Evolutionary conservation across 2,113 vertebrate genomes (phyloP), one percentile per base, ranked within the genome.

Genomic region (Coregonus clupeaformis): DNA sequence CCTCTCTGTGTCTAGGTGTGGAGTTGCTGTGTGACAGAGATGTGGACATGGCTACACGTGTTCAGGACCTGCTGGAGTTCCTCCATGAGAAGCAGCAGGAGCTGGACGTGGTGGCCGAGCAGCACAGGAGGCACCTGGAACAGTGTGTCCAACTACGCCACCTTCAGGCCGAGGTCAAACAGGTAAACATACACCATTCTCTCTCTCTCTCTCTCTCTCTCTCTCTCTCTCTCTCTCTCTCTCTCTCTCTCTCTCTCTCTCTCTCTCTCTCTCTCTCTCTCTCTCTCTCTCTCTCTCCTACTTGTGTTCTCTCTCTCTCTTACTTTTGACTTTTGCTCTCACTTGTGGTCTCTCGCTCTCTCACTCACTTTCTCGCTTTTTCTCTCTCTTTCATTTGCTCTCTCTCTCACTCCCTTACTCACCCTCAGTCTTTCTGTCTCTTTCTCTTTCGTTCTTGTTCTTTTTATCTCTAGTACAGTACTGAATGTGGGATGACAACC

Each of bases 31-130:
- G 97, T 0, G 97, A 99, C 83, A 91, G 97, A 62, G 97, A 99
- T 0, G 97, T 99, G 27, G 97, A 99, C 88, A 99, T 99, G 97
- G 96, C 97, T 0, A 98, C 97, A 0, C 93, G 97, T 0, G 97
- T 99, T 2, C 97, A 99, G 90, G 97, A 98, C 83, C 89, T 99
- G 80, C 86, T 99, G 83, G 97, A 99, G 87, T 98, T 99, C 84
- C 96, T 99, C 16, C 97, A 98, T 0, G 97, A 99, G 85, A 99
- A 98, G 90, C 97, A 99, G 87, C 97, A 98, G 91, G 97, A 98
- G 87, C 83, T 99, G 93, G 97, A 99, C 4, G 6, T 97, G 13
- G 96, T 94, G 0, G 96, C 96, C 0, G 97, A 99, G 79, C 97
- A 98, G 87, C 97, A 99, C 80, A 92, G 97, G 30, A 95, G 97